Evolutionary conservation across 2,888 invertebrate species (phyloP).

Genomic region (Blastobasis adustella): DNA sequence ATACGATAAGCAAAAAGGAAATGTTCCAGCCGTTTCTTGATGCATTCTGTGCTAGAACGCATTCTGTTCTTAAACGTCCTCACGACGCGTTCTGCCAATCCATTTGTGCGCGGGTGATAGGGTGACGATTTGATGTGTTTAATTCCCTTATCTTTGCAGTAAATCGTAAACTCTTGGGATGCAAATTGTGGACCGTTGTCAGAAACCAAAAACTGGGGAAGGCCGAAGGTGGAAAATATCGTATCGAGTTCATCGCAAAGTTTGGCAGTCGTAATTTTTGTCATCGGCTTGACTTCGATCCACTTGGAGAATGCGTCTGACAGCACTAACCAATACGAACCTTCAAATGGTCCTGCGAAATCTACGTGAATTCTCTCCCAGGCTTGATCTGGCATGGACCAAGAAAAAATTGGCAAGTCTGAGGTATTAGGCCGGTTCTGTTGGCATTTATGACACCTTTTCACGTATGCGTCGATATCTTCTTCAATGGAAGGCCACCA

Average conservation of each 20-base stretch:
- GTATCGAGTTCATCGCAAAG: neutral
- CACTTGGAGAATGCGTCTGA: conserved; percentile 1
- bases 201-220: neutral
- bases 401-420: conserved; percentile 1
- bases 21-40: conserved; percentile 1
- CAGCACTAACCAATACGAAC: neutral
- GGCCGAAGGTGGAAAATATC: neutral
- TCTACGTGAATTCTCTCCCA: conserved; percentile 2
- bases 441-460: neutral
- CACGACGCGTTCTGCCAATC: neutral
- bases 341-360: conserved; percentile 2
- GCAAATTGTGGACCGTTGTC: conserved; percentile 1
- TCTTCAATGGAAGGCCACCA: conserved; percentile 6
- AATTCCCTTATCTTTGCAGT: neutral
- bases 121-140: neutral
- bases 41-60: neutral
- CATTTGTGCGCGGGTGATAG: neutral
- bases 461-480: neutral
- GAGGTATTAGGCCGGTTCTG: neutral
- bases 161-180: neutral
- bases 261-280: neutral
- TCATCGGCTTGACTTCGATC: neutral
- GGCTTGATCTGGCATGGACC: conserved; percentile 1
- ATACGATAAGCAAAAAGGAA: conserved; percentile 2
- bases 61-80: conserved; percentile 2